These are phyloP conservation scores for human (Homo sapiens) DNA, from an alignment of 2,113 vertebrate genomes.

Conservation along the genomic window GRCh38 chr6:166542001-166542500, in stretches of 20 bases:
- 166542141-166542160: no score
- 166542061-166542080: not conserved
- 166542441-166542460: not conserved
- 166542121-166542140: accelerated
- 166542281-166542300: not conserved
- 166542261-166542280: not conserved
- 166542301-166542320: not conserved
- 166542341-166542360: not conserved
- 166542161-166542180: not conserved
- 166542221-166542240: not conserved
- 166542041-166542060: not conserved
- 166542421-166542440: not conserved
- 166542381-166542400: not conserved
- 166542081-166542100: not conserved
- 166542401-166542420: accelerated
- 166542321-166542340: not conserved
- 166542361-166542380: not conserved
- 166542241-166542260: not conserved
- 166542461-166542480: not conserved
- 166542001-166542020: accelerated
- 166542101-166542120: not conserved
- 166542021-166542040: not conserved
- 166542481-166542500: not conserved
- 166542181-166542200: no score
- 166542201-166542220: accelerated